Evolutionary conservation across 2,113 vertebrate genomes (phyloP).

Genomic region (Saccopteryx leptura): DNA sequence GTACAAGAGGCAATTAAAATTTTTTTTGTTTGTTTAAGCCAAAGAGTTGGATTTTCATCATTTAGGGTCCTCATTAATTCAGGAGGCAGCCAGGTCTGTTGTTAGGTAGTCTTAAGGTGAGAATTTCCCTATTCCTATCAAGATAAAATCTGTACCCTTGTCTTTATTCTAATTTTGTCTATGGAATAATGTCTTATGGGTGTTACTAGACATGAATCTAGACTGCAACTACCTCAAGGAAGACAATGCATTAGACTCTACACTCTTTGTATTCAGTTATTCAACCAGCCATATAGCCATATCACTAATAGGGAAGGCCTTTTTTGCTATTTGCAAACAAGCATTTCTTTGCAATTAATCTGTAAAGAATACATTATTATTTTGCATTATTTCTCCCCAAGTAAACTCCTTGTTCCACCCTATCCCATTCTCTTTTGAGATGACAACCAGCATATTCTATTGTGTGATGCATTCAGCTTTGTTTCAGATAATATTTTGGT

Average conservation of each 20-base stretch:
- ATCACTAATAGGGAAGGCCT: not conserved
- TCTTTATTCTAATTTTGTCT: constrained; percentile 24
- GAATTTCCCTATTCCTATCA: not conserved
- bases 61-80: not conserved
- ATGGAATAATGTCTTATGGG: not conserved
- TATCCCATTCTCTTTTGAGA: not conserved
- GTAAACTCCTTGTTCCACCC: constrained; percentile 25
- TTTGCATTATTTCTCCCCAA: not conserved
- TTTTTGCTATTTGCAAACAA: not conserved
- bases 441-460: not conserved
- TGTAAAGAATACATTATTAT: not conserved
- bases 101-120: not conserved
- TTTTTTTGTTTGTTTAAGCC: not conserved
- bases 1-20: not conserved
- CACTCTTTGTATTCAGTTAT: not conserved
- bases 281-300: not conserved
- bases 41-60: not conserved
- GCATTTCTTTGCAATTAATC: constrained; percentile 45
- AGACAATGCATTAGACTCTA: not conserved
- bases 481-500: not conserved
- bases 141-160: not conserved
- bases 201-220: constrained; percentile 9
- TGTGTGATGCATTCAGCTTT: not conserved
- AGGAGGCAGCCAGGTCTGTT: not conserved
- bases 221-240: not conserved